Evolutionary conservation across 2,113 vertebrate species (phyloP), one percentile per base, ranked within the genome.

Genomic region (Paedocypris sp.): DNA sequence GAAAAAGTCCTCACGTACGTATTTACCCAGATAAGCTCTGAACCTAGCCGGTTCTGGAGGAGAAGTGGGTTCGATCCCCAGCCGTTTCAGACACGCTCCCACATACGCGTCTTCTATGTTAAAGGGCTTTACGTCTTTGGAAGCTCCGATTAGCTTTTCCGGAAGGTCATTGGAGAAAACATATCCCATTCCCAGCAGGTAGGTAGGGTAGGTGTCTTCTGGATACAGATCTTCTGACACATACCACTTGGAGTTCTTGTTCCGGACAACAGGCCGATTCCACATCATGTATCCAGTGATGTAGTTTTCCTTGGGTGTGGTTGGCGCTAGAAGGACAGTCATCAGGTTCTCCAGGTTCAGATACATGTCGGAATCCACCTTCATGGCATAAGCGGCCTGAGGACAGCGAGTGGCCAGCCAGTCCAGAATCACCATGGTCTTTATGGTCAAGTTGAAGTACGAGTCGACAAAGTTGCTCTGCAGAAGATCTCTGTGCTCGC

Each of bases 311-410:
- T 82, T 85, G 0, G 90, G 88, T 49, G 88, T 80, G 22, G 78
- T 82, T 18, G 90, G 87, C 52, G 79, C 84, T 57, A 89, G 29
- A 12, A 97, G 79, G 79, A 93, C 90, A 11, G 81, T 82, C 74
- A 98, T 84, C 69, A 98, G 79, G 67, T 98, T 95, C 2, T 94
- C 89, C 2, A 90, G 80, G 45, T 96, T 97, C 51, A 94, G 79
- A 79, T 94, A 98, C 89, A 96, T 92, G 74, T 98, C 94, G 0
- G 93, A 94, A 79, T 98, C 92, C 0, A 93, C 79, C 85, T 98
- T 98, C 93, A 96, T 96, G 49, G 87, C 89, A 0, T 90, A 98
- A 0, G 82, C 72, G 23, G 85, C 87, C 2, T 63, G 71, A 6
- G 75, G 66, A 60, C 89, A 91, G 62, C 20, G 71, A 2, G 70